Evolutionary conservation across 2,113 vertebrate species (phyloP).

Genomic region (Sarotherodon lohbergeri): DNA sequence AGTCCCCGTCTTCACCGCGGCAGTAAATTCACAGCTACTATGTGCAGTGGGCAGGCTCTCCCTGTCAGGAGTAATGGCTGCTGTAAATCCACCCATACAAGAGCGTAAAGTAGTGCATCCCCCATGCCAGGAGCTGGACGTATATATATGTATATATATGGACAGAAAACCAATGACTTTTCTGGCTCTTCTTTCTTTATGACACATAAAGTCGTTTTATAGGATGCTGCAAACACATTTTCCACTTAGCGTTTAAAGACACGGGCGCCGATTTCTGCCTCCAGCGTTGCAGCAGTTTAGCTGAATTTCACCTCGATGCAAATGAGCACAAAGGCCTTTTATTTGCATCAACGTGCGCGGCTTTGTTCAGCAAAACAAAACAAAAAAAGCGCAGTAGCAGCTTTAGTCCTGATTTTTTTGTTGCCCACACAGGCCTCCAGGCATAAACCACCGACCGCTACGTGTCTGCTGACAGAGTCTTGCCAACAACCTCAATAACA

Average conservation of each 20-base stretch:
- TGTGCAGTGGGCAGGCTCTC: neutral
- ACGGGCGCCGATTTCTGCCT: neutral
- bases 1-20: neutral
- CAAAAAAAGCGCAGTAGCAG: constrained; percentile 15
- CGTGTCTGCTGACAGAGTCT: constrained; percentile 29
- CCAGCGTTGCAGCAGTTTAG: neutral
- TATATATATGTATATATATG: constrained; percentile 21
- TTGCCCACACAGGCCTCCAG: constrained; percentile 11
- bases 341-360: neutral
- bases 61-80: constrained; percentile 1
- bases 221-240: neutral
- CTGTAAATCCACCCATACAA: neutral
- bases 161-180: neutral
- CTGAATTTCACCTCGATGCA: neutral
- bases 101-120: neutral
- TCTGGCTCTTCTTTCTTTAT: neutral
- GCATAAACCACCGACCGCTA: constrained; percentile 30
- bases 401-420: constrained; percentile 11
- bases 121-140: neutral
- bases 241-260: neutral
- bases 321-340: constrained; percentile 29
- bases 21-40: constrained; percentile 27
- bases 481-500: constrained; percentile 53
- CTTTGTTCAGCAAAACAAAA: neutral
- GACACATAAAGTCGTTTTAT: neutral